phyloP scores from a whole-genome alignment of 2,113 vertebrate genomes.

The Scomber colias region DNA sequence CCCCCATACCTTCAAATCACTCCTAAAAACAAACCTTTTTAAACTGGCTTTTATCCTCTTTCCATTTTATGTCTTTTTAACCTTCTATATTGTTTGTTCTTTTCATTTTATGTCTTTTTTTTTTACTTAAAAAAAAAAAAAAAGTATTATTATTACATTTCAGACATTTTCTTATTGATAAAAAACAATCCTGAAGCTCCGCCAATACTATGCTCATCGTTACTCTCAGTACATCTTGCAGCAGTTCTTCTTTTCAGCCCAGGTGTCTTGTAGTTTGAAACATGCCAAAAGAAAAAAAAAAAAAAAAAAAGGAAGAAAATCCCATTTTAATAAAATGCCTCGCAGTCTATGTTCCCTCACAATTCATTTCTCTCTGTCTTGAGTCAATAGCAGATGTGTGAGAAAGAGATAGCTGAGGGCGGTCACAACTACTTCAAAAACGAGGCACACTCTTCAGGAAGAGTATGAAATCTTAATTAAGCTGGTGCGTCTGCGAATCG shows the following conservation, averaged over 20 bases:
- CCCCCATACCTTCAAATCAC: too few relatives aligned
- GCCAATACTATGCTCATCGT: neutral
- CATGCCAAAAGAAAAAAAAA: neutral
- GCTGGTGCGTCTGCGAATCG: slow-evolving; percentile 53
- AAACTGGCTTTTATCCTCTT: too few relatives aligned
- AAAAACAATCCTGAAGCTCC: slow-evolving; percentile 8
- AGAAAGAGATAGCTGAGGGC: slow-evolving; percentile 63
- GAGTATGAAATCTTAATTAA: slow-evolving; percentile 80
- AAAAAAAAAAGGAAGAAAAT: slow-evolving; percentile 5
- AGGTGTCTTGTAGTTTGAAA: slow-evolving; percentile 37
- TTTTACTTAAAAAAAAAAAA: too few relatives aligned
- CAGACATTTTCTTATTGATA: slow-evolving; percentile 23
- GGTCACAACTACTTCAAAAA: slow-evolving; percentile 62
- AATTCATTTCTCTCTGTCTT: slow-evolving; percentile 61
- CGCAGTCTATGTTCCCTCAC: slow-evolving; percentile 46
- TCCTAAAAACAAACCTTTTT: too few relatives aligned
- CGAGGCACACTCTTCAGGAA: slow-evolving; percentile 62
- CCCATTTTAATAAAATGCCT: slow-evolving; percentile 60
- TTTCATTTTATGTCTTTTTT: too few relatives aligned
- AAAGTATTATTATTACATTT: neutral
- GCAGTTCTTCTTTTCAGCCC: slow-evolving; percentile 25
- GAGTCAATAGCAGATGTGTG: slow-evolving; percentile 72
- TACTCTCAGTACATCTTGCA: neutral
- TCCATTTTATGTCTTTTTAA: too few relatives aligned
- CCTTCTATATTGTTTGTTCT: too few relatives aligned